Conservation (phyloP, 2,797 vertebrate genomes). For the Coccyzus lansbergi region DNA sequence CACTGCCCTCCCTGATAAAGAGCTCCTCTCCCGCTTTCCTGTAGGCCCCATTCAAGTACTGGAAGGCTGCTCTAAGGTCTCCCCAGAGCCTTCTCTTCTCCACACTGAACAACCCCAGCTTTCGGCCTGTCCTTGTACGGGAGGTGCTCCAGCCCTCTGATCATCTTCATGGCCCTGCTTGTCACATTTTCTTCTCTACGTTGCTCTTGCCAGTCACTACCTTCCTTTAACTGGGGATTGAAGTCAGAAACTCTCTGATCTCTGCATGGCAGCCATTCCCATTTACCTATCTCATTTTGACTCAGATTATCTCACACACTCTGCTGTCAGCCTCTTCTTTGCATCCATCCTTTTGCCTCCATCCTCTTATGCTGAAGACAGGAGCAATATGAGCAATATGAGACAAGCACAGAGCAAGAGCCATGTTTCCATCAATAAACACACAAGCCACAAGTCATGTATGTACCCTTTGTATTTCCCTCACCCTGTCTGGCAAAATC, state of each 20-base stretch:
- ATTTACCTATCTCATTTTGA: not conserved
- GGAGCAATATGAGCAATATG: not conserved
- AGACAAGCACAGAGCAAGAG: not conserved
- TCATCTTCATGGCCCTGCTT: not conserved
- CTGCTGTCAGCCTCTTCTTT: not conserved
- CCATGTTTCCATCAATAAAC: fast-evolving
- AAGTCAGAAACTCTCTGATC: not conserved
- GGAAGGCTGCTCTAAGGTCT: no score
- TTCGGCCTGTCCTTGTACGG: no score
- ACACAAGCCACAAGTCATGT: fast-evolving
- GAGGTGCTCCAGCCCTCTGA: no score
- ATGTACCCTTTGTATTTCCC: not conserved
- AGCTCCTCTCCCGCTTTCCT: no score
- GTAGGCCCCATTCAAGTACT: no score
- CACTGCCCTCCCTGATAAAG: no score
- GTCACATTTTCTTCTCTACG: not conserved
- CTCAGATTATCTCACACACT: not conserved
- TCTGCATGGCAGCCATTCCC: not conserved
- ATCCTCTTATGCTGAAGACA: not conserved
- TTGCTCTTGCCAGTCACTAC: not conserved
- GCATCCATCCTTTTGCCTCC: not conserved
- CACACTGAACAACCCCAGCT: no score
- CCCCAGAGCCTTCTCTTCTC: no score
- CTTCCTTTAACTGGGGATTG: not conserved
- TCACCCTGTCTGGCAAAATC: not conserved